Conservation (phyloP, 1,140 invertebrate species). For the Polypedilum vanderplanki region DNA sequence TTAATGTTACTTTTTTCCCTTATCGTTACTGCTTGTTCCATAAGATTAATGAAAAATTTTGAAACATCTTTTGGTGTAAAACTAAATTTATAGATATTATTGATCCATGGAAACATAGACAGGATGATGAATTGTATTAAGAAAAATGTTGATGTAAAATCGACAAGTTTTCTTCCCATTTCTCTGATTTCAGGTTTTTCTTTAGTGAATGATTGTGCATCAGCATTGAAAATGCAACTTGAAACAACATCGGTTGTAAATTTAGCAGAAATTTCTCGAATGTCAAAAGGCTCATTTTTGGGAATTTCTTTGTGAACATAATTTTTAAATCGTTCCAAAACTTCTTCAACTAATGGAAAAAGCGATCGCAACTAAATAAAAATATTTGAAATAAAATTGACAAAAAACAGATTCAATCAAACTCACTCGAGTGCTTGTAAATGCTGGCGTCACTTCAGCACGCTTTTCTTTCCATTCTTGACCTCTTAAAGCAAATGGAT, state of each 20-base stretch:
- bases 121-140: constrained; percentile 34
- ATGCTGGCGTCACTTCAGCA: constrained; percentile 47
- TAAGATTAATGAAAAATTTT: constrained; percentile 39
- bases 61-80: constrained; percentile 36
- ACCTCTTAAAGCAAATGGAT: constrained; percentile 45
- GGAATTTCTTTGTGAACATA: not conserved
- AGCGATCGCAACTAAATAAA: not conserved
- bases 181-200: constrained; percentile 35
- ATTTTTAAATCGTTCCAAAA: not conserved
- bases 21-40: constrained; percentile 37
- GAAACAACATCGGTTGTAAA: constrained; percentile 48
- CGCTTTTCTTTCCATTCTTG: constrained; percentile 50
- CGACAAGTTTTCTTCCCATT: constrained; percentile 36
- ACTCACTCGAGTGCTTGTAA: constrained; percentile 46
- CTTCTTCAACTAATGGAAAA: constrained; percentile 9
- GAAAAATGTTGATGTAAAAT: constrained; percentile 33
- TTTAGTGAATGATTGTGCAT: constrained; percentile 38
- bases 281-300: not conserved
- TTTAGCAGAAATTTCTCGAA: constrained; percentile 34
- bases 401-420: too few relatives aligned
- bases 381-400: too few relatives aligned
- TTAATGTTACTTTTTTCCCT: constrained; percentile 33
- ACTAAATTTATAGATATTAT: constrained; percentile 35
- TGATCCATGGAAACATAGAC: constrained; percentile 36
- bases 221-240: constrained; percentile 46